These are phyloP conservation scores for Drosophila sechellia DNA, from an alignment of 1,140 invertebrate species.

Conservation along the genomic window DNA sequence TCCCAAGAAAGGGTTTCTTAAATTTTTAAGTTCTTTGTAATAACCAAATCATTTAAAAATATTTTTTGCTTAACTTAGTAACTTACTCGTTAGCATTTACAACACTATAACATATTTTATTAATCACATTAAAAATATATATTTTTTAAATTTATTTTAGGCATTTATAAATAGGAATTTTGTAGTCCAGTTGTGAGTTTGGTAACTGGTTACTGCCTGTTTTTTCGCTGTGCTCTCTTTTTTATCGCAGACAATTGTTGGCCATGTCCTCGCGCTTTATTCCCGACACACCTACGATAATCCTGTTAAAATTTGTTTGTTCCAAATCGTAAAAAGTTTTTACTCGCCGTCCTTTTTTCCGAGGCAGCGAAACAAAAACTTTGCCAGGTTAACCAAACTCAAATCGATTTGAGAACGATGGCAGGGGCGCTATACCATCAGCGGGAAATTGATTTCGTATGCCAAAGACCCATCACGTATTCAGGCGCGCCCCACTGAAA, in stretches of 20 bases:
- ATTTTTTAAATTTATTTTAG: no score
- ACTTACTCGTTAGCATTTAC: no score
- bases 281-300: slow-evolving; percentile 64
- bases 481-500: slow-evolving; percentile 1
- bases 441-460: slow-evolving; percentile 78
- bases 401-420: slow-evolving; percentile 71
- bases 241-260: slow-evolving; percentile 57
- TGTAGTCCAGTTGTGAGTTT: background rate
- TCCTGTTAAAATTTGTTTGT: slow-evolving; percentile 82
- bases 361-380: slow-evolving; percentile 49
- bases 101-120: no score
- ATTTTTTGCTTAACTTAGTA: no score
- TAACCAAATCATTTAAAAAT: no score
- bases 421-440: slow-evolving; percentile 10
- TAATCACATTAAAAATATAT: no score
- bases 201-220: background rate
- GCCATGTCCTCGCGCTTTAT: slow-evolving; percentile 24
- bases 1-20: background rate
- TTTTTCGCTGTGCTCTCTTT: background rate
- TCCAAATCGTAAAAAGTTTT: slow-evolving; percentile 71
- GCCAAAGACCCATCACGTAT: slow-evolving; percentile 41
- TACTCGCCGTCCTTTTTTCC: slow-evolving; percentile 27
- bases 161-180: background rate
- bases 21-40: background rate
- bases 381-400: slow-evolving; percentile 81